Evolutionary conservation across 2,888 invertebrate species (phyloP).

Genomic region (Calameuta filiformis): DNA sequence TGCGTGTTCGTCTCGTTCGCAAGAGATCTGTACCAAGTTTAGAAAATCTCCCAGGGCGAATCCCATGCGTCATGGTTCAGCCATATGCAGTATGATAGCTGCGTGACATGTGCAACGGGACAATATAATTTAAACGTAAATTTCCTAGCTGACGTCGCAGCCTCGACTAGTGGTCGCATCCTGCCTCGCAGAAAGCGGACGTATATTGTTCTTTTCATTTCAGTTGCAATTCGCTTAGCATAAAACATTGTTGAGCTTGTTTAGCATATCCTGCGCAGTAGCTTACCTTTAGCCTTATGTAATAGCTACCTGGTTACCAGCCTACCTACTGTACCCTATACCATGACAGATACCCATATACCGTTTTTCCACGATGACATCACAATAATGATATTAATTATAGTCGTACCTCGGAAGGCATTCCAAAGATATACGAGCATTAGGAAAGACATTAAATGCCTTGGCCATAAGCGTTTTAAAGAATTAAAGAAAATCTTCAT

Average conservation of each 20-base stretch:
- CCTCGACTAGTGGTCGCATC: not conserved
- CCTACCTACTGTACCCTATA: conserved; percentile 26
- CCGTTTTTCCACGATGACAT: conserved; percentile 31
- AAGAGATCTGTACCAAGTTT: not conserved
- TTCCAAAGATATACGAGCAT: not conserved
- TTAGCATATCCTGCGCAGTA: conserved; percentile 1
- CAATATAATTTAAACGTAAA: conserved; percentile 2
- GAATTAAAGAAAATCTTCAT: not conserved
- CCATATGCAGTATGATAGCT: not conserved
- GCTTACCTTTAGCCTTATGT: conserved; percentile 38
- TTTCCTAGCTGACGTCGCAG: not conserved
- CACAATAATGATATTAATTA: conserved; percentile 48
- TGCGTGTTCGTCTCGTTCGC: not conserved
- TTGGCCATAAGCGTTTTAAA: not conserved
- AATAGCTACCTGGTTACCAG: conserved; percentile 15
- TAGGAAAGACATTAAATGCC: not conserved
- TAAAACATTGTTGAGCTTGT: conserved; percentile 7
- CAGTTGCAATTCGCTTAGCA: not conserved
- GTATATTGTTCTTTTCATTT: conserved; percentile 1
- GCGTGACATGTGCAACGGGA: not conserved
- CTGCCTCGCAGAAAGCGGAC: conserved; percentile 6
- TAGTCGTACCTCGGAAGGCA: conserved; percentile 14
- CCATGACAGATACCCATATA: conserved; percentile 22
- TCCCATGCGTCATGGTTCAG: not conserved
- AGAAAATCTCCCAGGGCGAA: not conserved